These are phyloP conservation scores for Scaptodrosophila lebanonensis DNA, from an alignment of 1,140 invertebrate genomes.

Conservation along the genomic window DNA sequence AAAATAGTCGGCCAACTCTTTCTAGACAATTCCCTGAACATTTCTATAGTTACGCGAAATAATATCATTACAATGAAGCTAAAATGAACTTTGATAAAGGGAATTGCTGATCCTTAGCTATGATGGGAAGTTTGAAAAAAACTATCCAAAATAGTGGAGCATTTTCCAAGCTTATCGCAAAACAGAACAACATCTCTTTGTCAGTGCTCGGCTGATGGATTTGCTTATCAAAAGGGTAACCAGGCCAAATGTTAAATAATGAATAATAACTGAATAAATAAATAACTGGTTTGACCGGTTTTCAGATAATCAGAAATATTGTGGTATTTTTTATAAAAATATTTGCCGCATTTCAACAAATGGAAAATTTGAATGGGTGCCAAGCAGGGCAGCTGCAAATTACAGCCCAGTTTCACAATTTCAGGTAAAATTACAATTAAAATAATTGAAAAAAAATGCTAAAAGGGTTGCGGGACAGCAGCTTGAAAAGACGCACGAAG, in stretches of 20 bases:
- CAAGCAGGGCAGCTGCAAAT: constrained; percentile 46
- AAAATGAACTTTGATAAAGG: too few species aligned
- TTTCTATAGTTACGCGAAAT: too few species aligned
- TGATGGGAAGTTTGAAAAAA: too few species aligned
- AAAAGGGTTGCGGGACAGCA: constrained; percentile 30
- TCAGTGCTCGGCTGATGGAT: constrained; percentile 3
- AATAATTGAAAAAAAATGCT: constrained; percentile 43
- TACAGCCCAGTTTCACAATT: constrained; percentile 32
- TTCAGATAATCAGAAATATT: constrained; percentile 41
- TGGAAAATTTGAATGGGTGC: constrained; percentile 43
- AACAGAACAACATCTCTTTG: too few species aligned
- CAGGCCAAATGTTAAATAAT: too few species aligned
- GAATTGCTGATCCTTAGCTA: too few species aligned
- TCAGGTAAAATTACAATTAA: constrained; percentile 72
- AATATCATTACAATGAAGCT: too few species aligned
- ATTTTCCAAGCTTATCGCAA: too few species aligned
- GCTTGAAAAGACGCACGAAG: constrained; percentile 45
- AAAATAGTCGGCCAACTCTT: too few species aligned
- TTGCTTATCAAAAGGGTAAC: constrained; percentile 13
- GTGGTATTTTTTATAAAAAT: constrained; percentile 68
- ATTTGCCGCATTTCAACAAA: constrained; percentile 67
- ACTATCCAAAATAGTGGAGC: too few species aligned
- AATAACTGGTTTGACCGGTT: constrained; percentile 53
- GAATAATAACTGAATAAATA: too few species aligned
- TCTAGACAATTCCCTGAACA: too few species aligned